Conservation (phyloP, 2,888 invertebrate genomes). For the Scelioninae gen. 1 region DNA sequence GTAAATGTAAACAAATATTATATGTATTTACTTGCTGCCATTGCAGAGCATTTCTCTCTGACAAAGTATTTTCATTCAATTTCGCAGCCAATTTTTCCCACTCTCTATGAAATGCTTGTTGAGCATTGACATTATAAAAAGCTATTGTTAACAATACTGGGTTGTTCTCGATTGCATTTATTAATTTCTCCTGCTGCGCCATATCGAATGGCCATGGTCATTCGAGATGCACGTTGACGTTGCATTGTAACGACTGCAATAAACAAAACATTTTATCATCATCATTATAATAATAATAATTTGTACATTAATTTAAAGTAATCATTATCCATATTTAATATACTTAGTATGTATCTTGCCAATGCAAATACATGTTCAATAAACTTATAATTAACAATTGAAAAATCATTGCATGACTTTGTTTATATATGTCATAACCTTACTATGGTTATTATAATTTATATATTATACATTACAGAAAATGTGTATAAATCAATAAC, state of each 20-base stretch:
- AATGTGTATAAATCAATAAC: no score
- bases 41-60: not conserved
- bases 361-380: no score
- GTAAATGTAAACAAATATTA: not conserved
- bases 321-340: no score
- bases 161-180: conserved; percentile 1
- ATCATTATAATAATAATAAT: no score
- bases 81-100: not conserved
- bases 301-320: no score
- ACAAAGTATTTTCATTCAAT: conserved; percentile 4
- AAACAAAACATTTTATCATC: not conserved
- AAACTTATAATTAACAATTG: no score
- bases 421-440: no score
- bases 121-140: conserved; percentile 4
- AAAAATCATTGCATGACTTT: no score
- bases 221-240: not conserved
- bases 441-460: no score
- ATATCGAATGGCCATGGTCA: conserved; percentile 4
- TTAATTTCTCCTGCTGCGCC: not conserved
- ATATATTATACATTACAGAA: no score
- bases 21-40: not conserved
- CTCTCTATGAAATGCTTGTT: not conserved
- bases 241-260: not conserved
- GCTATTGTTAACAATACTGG: not conserved
- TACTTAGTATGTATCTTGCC: no score